Evolutionary conservation across 2,797 vertebrate species (phyloP).

Genomic region (Vireo griseus): DNA sequence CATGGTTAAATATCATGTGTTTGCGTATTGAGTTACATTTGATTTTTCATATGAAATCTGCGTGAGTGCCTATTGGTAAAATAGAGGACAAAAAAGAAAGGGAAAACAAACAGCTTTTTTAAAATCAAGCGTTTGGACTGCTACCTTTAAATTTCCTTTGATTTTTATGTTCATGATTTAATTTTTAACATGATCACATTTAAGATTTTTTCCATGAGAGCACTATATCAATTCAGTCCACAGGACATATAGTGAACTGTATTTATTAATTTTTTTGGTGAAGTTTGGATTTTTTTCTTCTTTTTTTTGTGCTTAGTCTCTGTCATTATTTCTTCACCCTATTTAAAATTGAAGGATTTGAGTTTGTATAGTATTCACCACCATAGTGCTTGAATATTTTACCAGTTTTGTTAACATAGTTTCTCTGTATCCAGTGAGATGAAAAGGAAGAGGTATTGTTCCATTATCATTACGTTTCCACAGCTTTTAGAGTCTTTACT

Average conservation of each 20-base stretch:
- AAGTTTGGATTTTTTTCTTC: background rate
- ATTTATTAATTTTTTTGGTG: background rate
- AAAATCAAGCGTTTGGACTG: background rate
- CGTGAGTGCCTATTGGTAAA: background rate
- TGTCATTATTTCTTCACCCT: background rate
- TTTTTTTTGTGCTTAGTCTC: background rate
- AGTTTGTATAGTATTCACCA: background rate
- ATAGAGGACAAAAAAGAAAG: background rate
- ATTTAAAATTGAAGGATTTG: background rate
- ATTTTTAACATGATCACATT: background rate
- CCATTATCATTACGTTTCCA: background rate
- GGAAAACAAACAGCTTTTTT: background rate
- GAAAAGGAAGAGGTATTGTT: background rate
- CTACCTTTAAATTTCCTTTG: background rate
- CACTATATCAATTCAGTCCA: background rate
- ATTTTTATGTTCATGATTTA: background rate
- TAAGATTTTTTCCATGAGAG: background rate
- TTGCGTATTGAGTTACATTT: background rate
- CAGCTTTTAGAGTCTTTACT: background rate
- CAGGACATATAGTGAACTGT: background rate
- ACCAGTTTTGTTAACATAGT: background rate
- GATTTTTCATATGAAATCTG: background rate
- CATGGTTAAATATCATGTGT: background rate
- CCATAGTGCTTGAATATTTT: background rate
- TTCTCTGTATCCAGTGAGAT: background rate